phyloP scores from a whole-genome alignment of 2,888 invertebrate genomes.

The Criorhina ranunculi region DNA sequence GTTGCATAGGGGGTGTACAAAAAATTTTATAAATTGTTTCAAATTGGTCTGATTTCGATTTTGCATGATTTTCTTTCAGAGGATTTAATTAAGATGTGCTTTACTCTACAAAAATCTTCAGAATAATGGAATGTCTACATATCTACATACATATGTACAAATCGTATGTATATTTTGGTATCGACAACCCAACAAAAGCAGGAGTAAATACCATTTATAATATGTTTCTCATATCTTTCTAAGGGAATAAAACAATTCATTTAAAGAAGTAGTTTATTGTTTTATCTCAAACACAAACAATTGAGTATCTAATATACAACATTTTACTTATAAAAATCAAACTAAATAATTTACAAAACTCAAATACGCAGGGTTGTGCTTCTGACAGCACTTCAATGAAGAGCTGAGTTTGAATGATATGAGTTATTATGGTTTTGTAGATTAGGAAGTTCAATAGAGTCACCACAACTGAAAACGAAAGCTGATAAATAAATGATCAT shows the following conservation, averaged over 20 bases:
- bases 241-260: not conserved
- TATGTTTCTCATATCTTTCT: not conserved
- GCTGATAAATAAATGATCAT: conserved; percentile 46
- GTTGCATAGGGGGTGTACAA: too few species aligned
- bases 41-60: not conserved
- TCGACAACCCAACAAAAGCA: not conserved
- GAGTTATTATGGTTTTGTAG: conserved; percentile 74
- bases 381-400: conserved; percentile 46
- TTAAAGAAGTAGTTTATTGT: not conserved
- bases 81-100: not conserved
- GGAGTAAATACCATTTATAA: not conserved
- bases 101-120: too few species aligned
- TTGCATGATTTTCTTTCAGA: not conserved
- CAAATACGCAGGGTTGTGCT: conserved; percentile 32
- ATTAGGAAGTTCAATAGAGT: conserved; percentile 81
- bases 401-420: conserved; percentile 56
- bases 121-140: too few species aligned
- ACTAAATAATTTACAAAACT: conserved; percentile 32
- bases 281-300: not conserved
- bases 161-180: not conserved
- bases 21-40: not conserved
- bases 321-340: conserved; percentile 20
- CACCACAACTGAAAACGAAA: conserved; percentile 80
- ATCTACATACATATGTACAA: too few species aligned
- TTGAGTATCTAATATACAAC: conserved; percentile 13